These are phyloP conservation scores for Lophius americanus DNA, from an alignment of 2,797 vertebrate genomes.

Conservation along the genomic window DNA sequence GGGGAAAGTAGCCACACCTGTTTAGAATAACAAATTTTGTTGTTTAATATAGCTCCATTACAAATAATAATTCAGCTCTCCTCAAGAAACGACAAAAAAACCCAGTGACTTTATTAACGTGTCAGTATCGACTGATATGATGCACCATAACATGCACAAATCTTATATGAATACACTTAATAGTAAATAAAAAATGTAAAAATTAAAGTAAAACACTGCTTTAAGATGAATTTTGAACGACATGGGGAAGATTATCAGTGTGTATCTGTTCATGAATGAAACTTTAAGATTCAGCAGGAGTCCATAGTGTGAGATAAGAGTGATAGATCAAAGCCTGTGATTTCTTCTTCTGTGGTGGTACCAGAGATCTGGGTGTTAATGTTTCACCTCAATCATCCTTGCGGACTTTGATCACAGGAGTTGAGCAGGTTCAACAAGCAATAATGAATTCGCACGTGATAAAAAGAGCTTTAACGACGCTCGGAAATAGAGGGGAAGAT, in stretches of 20 bases:
- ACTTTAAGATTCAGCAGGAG: too few relatives aligned
- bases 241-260: too few relatives aligned
- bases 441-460: conserved; percentile 48
- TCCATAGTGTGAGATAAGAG: not conserved
- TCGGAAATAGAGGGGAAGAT: conserved; percentile 22
- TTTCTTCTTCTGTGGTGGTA: conserved; percentile 4
- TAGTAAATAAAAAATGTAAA: too few relatives aligned
- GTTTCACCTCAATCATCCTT: conserved; percentile 49
- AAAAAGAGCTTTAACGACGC: conserved; percentile 34
- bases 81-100: not conserved
- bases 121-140: not conserved
- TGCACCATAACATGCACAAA: not conserved
- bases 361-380: conserved; percentile 56
- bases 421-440: conserved; percentile 50
- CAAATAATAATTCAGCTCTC: not conserved
- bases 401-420: conserved; percentile 71
- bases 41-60: not conserved
- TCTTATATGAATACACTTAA: too few relatives aligned
- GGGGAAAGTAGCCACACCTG: too few relatives aligned
- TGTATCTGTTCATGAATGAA: too few relatives aligned
- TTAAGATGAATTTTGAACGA: too few relatives aligned
- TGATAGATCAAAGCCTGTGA: not conserved
- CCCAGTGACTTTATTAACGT: too few relatives aligned
- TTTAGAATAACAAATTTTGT: too few relatives aligned
- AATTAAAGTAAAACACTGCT: too few relatives aligned